Evolutionary conservation across 2,113 vertebrate species (phyloP).

Genomic region (Dicerorhinus sumatrensis): DNA sequence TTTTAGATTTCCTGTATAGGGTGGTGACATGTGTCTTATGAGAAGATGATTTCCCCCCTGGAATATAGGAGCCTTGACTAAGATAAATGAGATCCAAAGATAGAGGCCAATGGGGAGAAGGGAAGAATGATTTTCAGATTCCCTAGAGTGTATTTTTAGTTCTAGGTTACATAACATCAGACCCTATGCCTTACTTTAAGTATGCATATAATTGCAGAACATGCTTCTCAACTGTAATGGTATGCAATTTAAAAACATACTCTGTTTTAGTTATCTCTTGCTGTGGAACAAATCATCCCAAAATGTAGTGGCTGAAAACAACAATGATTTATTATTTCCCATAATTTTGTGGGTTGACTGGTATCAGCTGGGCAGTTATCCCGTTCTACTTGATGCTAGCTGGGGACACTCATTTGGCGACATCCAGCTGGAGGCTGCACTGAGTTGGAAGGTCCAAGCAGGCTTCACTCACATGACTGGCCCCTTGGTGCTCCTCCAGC

Average conservation of each 20-base stretch:
- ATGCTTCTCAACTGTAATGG: neutral
- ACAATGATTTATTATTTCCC: neutral
- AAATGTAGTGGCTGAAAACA: neutral
- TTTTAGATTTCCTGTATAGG: neutral
- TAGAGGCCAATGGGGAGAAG: neutral
- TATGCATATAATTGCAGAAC: neutral
- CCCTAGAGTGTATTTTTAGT: neutral
- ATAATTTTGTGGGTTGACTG: neutral
- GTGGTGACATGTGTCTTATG: neutral
- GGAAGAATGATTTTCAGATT: neutral
- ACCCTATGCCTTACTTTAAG: neutral
- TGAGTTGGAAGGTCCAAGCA: neutral
- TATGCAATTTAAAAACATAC: neutral
- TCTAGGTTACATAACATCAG: constrained; percentile 21
- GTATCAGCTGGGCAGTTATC: neutral
- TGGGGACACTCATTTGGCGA: neutral
- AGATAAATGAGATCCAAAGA: neutral
- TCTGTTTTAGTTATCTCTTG: neutral
- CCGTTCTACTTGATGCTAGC: neutral
- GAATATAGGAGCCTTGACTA: neutral
- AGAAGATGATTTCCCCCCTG: neutral
- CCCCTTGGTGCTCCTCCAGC: neutral
- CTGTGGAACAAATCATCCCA: neutral
- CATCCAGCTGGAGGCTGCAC: neutral
- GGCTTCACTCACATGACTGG: too few species aligned